Evolutionary conservation across 2,797 vertebrate genomes (phyloP).

Genomic region (Valencia hispanica): DNA sequence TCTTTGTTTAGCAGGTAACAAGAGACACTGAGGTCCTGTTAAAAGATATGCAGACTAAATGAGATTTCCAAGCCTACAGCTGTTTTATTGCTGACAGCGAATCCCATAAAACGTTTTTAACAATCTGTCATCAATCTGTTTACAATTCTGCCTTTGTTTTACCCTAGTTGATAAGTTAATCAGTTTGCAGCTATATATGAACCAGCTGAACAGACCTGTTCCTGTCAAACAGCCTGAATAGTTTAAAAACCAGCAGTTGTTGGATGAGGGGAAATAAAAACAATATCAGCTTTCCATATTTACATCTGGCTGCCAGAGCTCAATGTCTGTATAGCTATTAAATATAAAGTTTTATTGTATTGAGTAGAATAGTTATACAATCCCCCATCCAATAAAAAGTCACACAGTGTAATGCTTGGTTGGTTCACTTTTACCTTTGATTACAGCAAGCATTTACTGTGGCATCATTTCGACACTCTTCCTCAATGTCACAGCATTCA

Average conservation of each 20-base stretch:
- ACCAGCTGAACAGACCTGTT: background rate
- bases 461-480: no score
- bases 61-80: background rate
- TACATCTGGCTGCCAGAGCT: background rate
- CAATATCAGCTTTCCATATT: background rate
- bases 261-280: background rate
- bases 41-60: background rate
- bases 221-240: background rate
- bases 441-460: background rate
- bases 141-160: background rate
- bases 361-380: background rate
- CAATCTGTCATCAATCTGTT: background rate
- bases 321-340: background rate
- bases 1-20: background rate
- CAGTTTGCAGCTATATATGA: background rate
- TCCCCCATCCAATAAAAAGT: background rate
- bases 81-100: conserved; percentile 4
- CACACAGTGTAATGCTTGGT: background rate
- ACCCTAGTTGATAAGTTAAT: background rate
- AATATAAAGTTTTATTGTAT: background rate
- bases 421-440: no score
- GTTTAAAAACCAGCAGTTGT: background rate
- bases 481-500: background rate
- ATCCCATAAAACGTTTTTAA: background rate
- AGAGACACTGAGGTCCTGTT: background rate